Evolutionary conservation across 1,140 invertebrate species (phyloP), one percentile per base, ranked within the genome.

Genomic region (Lordiphosa stackelbergi): DNA sequence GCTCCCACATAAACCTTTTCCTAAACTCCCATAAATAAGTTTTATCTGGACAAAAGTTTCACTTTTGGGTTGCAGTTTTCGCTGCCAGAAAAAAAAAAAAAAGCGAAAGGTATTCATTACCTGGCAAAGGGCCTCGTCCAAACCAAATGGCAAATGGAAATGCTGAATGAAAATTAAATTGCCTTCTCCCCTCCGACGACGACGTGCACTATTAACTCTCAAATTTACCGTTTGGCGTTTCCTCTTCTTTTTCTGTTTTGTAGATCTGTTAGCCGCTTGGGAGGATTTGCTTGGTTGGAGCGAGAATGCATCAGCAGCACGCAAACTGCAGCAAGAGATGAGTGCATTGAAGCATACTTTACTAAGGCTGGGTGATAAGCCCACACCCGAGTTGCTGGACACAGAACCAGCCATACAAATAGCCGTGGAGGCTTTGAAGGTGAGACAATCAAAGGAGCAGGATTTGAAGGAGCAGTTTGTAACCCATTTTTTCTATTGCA

Each of bases 271-370:
- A 54, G 83, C 77, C 10, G 78, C 77, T 47, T 88, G 87, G 87
- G 84, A 86, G 66, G 84, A 85, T 70, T 56, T 88, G 38, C 63
- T 88, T 19, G 64, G 57, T 53, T 88, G 87, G 87, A 88, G 86
- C 60, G 85, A 88, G 85, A 88, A 88, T 85, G 86, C 86, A 42
- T 63, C 77, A 1, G 60, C 65, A n/a, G 86, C 85, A 56, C 73
- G 85, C 38, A 69, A 85, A 31, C 57, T 87, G 69, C 87, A 88
- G 60, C 73, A 86, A 61, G 85, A 88, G 72, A 88, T 88, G 84
- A 77, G 66, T 42, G 63, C 69, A 24, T 41, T 88, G 51, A 87
- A 87, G 63, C 63, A 74, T 36, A 51, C 73, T 28, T 55, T 88
- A 40, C 65, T 71, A 47, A 69, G 75, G 13, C 64, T 88, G 24